Conservation (phyloP, 2,888 invertebrate species). For the Pandemis corylana region DNA sequence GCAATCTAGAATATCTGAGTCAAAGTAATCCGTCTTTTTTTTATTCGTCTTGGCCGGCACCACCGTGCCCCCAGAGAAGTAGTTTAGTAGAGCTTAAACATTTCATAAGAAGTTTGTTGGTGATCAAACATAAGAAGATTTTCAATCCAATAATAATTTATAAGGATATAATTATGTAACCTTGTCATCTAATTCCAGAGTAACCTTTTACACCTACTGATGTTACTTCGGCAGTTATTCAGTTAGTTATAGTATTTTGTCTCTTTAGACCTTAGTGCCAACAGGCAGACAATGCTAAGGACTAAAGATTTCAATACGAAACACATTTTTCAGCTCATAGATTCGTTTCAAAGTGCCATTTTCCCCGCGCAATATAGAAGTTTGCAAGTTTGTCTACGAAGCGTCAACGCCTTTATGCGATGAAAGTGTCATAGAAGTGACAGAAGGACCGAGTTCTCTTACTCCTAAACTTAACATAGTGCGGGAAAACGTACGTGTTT, state of each 20-base stretch:
- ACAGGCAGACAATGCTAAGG: background rate
- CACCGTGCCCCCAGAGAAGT: too few relatives aligned
- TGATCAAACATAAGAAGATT: too few relatives aligned
- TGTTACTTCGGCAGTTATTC: background rate
- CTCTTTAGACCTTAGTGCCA: background rate
- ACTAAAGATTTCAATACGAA: background rate
- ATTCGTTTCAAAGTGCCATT: slow-evolving; percentile 20
- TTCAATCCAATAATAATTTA: too few relatives aligned
- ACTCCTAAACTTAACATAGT: background rate
- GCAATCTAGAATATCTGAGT: too few relatives aligned
- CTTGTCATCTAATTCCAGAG: too few relatives aligned
- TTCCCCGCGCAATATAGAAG: slow-evolving; percentile 35
- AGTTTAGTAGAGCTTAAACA: too few relatives aligned
- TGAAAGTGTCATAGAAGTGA: background rate
- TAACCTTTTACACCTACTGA: too few relatives aligned
- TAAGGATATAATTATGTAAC: too few relatives aligned
- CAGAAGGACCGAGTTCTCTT: background rate
- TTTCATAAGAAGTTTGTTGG: too few relatives aligned
- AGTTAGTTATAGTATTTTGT: background rate
- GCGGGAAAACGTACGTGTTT: background rate
- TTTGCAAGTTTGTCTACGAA: slow-evolving; percentile 20
- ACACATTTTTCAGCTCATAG: slow-evolving; percentile 5
- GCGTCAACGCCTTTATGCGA: background rate
- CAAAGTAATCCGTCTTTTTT: too few relatives aligned
- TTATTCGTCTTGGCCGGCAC: too few relatives aligned